Evolutionary conservation across 2,888 invertebrate genomes (phyloP), one percentile per base, ranked within the genome.

Genomic region (Hydriomena furcata): DNA sequence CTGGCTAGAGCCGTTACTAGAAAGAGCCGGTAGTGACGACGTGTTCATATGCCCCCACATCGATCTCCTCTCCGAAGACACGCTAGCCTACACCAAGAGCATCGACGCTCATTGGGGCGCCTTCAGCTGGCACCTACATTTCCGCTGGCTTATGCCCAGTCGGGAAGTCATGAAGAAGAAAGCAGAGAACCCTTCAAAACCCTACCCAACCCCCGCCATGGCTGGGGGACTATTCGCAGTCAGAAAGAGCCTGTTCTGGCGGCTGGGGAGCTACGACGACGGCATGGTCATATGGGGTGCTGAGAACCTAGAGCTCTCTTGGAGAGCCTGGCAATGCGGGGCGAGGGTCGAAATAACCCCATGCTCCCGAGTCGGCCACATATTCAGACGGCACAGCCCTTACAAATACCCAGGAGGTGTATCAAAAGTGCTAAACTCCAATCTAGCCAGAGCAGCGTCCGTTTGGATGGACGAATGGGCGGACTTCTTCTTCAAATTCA

Each of bases 381-480:
- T 98, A 13, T 98, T 98, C 73, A 92, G 98, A 38, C 95, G 96
- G 79, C 95, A 95, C 31, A 98, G 98, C 1, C 99, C 99, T 0
- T 99, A 99, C 75, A 95, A 96, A 1, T 99, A 99, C 84, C 96
- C 96, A 0, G 98, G 98, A 0, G 99, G 98, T 0, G 95, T 97
- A 3, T 93, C 93, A 0, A 94, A 96, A 61, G 95, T 97, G n/a
- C 91, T 99, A 0, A 95, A 96, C 62, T 93, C 95, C 0, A 99
- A 99, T 86, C 91, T 98, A 24, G 98, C 97, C 0, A 91, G 99
- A 49, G 98, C 98, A 0, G 98, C 98, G 0, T 91, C 96, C 1
- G 99, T 99, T 0, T 99, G 99, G 99, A 96, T 99, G 96, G 99
- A 99, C 74, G 96, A 99, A 45, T 99, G 98, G 96, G 95, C 96